phyloP scores from a whole-genome alignment of 2,113 vertebrate genomes.

The Microtus montanus region DNA sequence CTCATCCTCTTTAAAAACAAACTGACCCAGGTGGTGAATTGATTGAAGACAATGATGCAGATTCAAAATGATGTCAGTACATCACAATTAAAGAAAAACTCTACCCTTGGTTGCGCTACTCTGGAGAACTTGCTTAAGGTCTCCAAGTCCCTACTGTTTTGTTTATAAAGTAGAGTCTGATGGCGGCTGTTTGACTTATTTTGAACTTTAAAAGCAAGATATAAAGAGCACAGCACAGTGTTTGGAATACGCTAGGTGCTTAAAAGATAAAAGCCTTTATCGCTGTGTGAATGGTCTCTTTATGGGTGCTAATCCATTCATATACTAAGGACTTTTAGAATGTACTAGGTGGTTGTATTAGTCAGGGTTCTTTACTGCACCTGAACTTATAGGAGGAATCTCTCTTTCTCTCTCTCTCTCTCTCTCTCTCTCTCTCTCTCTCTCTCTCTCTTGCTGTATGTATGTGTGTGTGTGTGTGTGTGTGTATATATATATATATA shows the following conservation, averaged over 20 bases:
- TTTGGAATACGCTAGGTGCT: neutral
- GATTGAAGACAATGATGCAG: slow-evolving; percentile 31
- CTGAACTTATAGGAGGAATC: too few relatives aligned
- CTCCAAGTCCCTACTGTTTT: neutral
- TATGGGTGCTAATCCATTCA: too few relatives aligned
- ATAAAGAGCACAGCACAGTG: slow-evolving; percentile 6
- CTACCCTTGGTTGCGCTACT: neutral
- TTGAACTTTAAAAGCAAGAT: slow-evolving; percentile 31
- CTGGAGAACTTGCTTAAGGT: slow-evolving; percentile 28
- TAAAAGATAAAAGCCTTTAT: neutral
- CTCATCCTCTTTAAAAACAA: neutral
- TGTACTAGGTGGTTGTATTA: too few relatives aligned
- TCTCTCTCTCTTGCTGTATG: too few relatives aligned
- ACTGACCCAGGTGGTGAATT: neutral
- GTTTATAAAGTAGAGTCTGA: neutral
- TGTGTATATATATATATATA: neutral
- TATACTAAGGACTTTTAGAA: too few relatives aligned
- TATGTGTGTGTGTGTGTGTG: neutral
- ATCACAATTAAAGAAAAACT: neutral
- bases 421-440: too few relatives aligned
- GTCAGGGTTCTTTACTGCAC: too few relatives aligned
- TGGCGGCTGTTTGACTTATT: neutral
- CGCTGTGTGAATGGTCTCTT: too few relatives aligned
- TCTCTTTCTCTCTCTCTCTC: too few relatives aligned
- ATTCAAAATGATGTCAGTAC: slow-evolving; percentile 40